These are phyloP conservation scores for Brachionus calyciflorus DNA, from an alignment of 1,140 invertebrate genomes.

Conservation along the genomic window DNA sequence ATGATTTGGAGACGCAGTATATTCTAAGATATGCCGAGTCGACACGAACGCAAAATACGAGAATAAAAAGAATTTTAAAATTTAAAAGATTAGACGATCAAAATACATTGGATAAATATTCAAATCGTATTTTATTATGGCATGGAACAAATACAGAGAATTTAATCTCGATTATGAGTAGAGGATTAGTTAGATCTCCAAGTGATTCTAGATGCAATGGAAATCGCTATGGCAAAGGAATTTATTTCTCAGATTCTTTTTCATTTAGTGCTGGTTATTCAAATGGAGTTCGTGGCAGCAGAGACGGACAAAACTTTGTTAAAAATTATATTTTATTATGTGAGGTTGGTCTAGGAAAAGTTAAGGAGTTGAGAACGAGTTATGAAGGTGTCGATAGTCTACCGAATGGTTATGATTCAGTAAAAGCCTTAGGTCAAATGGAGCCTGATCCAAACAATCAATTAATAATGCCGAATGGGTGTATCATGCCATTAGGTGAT, in stretches of 20 bases:
- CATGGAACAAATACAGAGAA: constrained; percentile 61
- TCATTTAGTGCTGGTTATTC: background rate
- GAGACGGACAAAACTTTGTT: background rate
- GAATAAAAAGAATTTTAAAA: constrained; percentile 55
- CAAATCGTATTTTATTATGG: constrained; percentile 55
- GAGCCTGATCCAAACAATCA: constrained; percentile 53
- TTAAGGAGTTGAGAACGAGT: constrained; percentile 50
- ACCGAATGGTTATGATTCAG: constrained; percentile 51
- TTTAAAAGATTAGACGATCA: constrained; percentile 53
- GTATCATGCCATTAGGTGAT: constrained; percentile 54
- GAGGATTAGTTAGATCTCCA: constrained; percentile 58
- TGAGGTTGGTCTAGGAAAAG: constrained; percentile 56
- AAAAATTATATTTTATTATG: constrained; percentile 15
- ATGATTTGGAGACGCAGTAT: constrained; percentile 57
- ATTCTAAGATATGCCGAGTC: constrained; percentile 62
- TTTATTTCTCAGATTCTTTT: constrained; percentile 37
- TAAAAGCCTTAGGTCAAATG: constrained; percentile 52
- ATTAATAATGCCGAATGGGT: constrained; percentile 52
- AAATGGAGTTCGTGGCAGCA: background rate
- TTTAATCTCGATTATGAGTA: constrained; percentile 58
- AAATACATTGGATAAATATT: constrained; percentile 50
- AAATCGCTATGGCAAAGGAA: constrained; percentile 58
- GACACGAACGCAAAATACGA: constrained; percentile 52
- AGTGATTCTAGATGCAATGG: constrained; percentile 56
- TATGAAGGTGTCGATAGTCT: constrained; percentile 51